A percentile compares a stretch with the other conserved stretches of the same genome.
Evolutionary conservation across 2,888 invertebrate genomes (phyloP).

Genomic region (Nephrotoma guestfalica): DNA sequence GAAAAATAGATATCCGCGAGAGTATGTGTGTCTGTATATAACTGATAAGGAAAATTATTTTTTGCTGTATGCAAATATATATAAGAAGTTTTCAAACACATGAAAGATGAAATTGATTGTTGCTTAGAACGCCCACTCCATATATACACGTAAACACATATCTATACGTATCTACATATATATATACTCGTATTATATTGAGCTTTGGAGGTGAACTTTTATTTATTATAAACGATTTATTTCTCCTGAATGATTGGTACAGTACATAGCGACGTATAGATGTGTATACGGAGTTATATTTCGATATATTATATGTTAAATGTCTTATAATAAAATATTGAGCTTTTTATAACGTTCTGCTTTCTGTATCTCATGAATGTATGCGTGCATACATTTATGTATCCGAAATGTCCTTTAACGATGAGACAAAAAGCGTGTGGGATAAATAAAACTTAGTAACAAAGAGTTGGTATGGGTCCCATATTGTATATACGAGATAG

Average conservation of each 20-base stretch:
- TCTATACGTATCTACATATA: neutral
- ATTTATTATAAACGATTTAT: neutral
- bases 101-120: neutral
- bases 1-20: neutral
- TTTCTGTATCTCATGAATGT: neutral
- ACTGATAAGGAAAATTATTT: neutral
- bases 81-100: neutral
- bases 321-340: neutral
- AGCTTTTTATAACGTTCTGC: neutral
- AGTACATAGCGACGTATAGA: neutral
- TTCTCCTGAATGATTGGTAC: neutral
- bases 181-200: neutral
- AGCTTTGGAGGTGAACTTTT: neutral
- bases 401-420: neutral
- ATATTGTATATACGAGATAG: too few relatives aligned
- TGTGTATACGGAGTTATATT: neutral
- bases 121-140: neutral
- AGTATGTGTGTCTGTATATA: neutral
- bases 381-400: neutral
- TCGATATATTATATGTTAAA: neutral
- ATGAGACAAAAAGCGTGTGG: neutral
- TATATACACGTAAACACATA: neutral
- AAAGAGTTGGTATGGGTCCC: too few relatives aligned
- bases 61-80: neutral
- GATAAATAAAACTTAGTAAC: neutral